Evolutionary conservation across 1,140 invertebrate genomes (phyloP), one percentile per base, ranked within the genome.

Genomic region (Acromyrmex heyeri): DNA sequence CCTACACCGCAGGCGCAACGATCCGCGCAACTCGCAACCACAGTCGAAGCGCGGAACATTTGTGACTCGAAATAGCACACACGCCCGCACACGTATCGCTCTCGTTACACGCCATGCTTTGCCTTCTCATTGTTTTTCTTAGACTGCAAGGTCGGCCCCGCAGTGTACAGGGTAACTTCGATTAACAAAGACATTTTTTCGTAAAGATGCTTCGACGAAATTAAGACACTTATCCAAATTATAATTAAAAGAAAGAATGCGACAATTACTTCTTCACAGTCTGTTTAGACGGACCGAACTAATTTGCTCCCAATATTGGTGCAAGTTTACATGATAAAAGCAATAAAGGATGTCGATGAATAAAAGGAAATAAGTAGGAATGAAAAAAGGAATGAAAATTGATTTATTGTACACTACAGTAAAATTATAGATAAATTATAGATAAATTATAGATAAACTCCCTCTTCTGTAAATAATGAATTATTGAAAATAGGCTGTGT

Each of bases 91-190:
- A 81, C 86, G 76, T 64, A 85, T 59, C 48, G 44, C 24, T 55
- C 38, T 1, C 55, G 4, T 55, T 82, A 59, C 48, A 79, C 64
- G 67, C 76, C 50, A 64, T 48, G 88, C 81, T 24, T 24, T 24
- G 24, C 24, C 24, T 86, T 86, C 86, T 87, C 86, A 90, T 90
- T 90, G 88, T 90, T 90, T 90, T 88, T 90, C 89, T 88, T 90
- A 82, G 88, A 88, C 72, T 67, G 76, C 89, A 90, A 90, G 89
- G 89, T 90, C 89, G 86, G 1, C 12, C 50, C 12, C 50, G 24
- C 57, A 18, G 16, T 38, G 44, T 38, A 24, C 79, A 30, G 50
- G 30, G 18, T 16, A 48, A n/a, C 7, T 14, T 21, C 27, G 24
- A 5, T 24, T 21, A 57, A 53, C 55, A 12, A 38, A 44, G 24